These are phyloP conservation scores for Dolichopus griseipennis DNA, from an alignment of 2,888 invertebrate genomes.

Conservation along the genomic window DNA sequence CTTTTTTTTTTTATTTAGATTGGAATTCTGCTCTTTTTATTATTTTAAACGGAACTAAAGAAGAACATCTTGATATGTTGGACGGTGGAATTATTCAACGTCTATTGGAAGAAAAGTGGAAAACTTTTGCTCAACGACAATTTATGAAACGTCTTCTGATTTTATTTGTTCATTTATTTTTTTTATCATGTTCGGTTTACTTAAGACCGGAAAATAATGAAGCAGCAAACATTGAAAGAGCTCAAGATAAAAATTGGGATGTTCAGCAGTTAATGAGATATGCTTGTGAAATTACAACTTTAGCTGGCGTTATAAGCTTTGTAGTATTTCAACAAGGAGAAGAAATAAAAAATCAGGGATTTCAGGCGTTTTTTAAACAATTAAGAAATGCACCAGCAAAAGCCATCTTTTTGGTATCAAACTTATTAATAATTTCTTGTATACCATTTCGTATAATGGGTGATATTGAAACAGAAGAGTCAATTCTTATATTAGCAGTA, in stretches of 20 bases:
- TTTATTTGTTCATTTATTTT: conserved; percentile 75
- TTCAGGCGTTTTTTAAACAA: conserved; percentile 82
- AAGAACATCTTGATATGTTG: conserved; percentile 97
- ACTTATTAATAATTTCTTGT: conserved; percentile 78
- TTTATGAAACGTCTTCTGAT: conserved; percentile 86
- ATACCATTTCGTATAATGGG: conserved; percentile 75
- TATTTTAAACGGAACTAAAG: conserved; percentile 93
- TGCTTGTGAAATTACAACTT: conserved; percentile 74
- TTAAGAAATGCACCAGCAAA: conserved; percentile 93
- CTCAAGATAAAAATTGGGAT: conserved; percentile 29
- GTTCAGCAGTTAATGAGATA: conserved; percentile 50
- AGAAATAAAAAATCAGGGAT: conserved; percentile 89
- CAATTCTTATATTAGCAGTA: conserved; percentile 81
- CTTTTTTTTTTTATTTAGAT: conserved; percentile 54
- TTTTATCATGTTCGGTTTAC: conserved; percentile 85
- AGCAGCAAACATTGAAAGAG: conserved; percentile 27
- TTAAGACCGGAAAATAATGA: conserved; percentile 58
- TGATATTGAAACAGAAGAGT: conserved; percentile 76
- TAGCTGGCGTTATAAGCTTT: conserved; percentile 80
- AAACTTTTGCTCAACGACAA: conserved; percentile 91
- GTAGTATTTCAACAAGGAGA: conserved; percentile 87
- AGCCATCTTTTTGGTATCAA: conserved; percentile 84
- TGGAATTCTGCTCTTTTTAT: conserved; percentile 98
- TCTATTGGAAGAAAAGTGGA: conserved; percentile 97
- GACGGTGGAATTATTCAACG: conserved; percentile 97